Evolutionary conservation across 2,888 invertebrate species (phyloP).

Genomic region (Morpho achilles): DNA sequence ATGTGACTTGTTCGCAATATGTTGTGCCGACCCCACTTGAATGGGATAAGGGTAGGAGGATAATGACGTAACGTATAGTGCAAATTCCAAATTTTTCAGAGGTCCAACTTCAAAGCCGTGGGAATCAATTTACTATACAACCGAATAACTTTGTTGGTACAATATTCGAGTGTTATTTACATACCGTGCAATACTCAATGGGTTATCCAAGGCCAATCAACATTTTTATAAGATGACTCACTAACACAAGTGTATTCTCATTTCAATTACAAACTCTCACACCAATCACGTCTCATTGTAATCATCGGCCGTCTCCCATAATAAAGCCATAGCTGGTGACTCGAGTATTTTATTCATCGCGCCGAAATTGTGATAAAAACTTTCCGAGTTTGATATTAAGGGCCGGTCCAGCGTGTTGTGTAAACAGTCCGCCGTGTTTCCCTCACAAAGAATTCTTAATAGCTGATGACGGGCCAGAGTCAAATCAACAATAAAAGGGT

Average conservation of each 20-base stretch:
- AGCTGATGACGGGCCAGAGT: constrained; percentile 76
- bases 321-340: constrained; percentile 75
- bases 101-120: not conserved
- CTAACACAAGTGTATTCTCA: constrained; percentile 50
- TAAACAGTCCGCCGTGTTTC: constrained; percentile 78
- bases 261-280: constrained; percentile 70
- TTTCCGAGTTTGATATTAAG: not conserved
- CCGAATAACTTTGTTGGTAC: constrained; percentile 9
- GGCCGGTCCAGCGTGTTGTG: constrained; percentile 60
- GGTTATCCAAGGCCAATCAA: constrained; percentile 53
- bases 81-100: no score
- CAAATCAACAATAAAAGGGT: constrained; percentile 71
- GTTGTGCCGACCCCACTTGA: no score
- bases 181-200: constrained; percentile 25
- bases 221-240: constrained; percentile 62
- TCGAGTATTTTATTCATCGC: constrained; percentile 71
- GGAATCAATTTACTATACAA: not conserved
- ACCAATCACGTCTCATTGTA: constrained; percentile 73
- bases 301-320: constrained; percentile 55
- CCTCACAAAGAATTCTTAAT: constrained; percentile 78
- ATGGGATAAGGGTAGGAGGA: no score
- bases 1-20: no score
- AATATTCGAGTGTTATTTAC: constrained; percentile 18
- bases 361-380: constrained; percentile 53
- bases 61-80: no score